phyloP scores from a whole-genome alignment of 2,113 vertebrate species.

The Lophura nycthemera region DNA sequence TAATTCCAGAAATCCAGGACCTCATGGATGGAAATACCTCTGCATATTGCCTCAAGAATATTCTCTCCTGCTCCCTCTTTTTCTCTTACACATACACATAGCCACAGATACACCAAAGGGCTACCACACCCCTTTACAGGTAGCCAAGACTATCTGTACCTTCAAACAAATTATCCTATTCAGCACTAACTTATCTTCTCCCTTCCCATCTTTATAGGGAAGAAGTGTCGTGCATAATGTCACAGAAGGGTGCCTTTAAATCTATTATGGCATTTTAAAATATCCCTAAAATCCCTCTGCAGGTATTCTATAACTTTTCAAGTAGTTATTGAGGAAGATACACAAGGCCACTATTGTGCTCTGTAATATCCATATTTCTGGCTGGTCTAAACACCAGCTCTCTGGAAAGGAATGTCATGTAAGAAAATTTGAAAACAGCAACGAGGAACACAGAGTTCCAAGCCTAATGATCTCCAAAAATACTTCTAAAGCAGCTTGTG shows the following conservation, averaged over 20 bases:
- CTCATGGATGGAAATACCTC: neutral
- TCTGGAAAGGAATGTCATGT: constrained; percentile 33
- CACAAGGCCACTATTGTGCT: constrained; percentile 55
- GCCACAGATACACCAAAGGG: neutral
- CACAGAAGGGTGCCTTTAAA: constrained; percentile 2
- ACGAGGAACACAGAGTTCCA: constrained; percentile 34
- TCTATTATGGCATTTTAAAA: constrained; percentile 1
- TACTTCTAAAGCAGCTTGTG: constrained; percentile 29
- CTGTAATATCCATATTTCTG: constrained; percentile 16
- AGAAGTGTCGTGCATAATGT: neutral
- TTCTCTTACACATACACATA: rapidly evolving
- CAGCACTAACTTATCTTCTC: neutral
- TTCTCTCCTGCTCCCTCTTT: neutral
- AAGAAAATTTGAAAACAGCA: constrained; percentile 37
- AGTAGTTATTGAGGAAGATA: neutral
- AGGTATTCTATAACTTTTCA: constrained; percentile 6
- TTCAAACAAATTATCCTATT: neutral
- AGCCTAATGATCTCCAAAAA: constrained; percentile 40
- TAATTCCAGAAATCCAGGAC: neutral
- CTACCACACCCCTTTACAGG: neutral
- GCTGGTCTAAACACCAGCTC: neutral
- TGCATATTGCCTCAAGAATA: neutral
- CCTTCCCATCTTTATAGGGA: neutral
- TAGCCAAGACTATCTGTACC: neutral
- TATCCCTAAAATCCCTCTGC: neutral